Conservation (phyloP, 2,888 invertebrate species). For the Conops quadrifasciatus region DNA sequence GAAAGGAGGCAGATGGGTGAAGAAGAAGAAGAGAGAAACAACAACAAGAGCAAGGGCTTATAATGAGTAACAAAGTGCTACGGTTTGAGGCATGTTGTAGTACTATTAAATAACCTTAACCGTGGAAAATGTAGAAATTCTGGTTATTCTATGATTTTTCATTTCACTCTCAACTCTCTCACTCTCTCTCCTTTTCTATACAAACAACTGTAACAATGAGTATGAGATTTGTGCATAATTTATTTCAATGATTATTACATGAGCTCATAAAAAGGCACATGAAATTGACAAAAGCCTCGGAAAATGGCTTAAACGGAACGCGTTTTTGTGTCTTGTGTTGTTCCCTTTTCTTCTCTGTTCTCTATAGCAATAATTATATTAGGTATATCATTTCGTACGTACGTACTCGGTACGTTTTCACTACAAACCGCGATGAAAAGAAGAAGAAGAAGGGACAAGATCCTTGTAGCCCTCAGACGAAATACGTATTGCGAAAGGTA, state of each 20-base stretch:
- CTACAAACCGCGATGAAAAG: too few relatives aligned
- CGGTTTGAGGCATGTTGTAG: too few relatives aligned
- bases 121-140: conserved; percentile 3
- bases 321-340: conserved; percentile 45
- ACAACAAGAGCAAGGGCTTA: background rate
- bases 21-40: background rate
- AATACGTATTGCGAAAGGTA: background rate
- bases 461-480: too few relatives aligned
- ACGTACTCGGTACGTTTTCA: too few relatives aligned
- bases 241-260: conserved; percentile 64
- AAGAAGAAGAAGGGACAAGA: too few relatives aligned
- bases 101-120: background rate
- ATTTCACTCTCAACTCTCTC: background rate
- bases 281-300: conserved; percentile 40
- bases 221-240: conserved; percentile 63
- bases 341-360: too few relatives aligned
- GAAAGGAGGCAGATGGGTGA: background rate
- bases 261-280: conserved; percentile 27
- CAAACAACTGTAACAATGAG: conserved; percentile 27
- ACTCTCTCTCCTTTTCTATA: too few relatives aligned
- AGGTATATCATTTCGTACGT: conserved; percentile 22
- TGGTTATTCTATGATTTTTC: background rate
- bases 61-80: conserved; percentile 13
- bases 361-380: conserved; percentile 57
- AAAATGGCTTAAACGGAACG: conserved; percentile 12